A percentile compares a stretch with the other conserved stretches of the same genome.
Evolutionary conservation across 2,797 vertebrate species (phyloP).

Genomic region (Tragopan temminckii): DNA sequence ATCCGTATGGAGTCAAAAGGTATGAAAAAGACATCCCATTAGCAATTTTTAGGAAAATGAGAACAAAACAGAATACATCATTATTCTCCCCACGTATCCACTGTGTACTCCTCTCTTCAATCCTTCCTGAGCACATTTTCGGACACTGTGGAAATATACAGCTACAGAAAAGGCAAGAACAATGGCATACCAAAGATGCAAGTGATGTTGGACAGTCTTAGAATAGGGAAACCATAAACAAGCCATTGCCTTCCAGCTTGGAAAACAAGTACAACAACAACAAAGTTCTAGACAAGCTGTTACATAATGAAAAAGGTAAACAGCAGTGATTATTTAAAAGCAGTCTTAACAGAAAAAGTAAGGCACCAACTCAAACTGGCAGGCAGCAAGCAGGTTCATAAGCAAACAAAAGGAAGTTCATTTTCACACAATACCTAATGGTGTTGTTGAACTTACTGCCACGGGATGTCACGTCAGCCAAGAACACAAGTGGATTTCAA

Average conservation of each 20-base stretch:
- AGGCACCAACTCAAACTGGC: constrained; percentile 58
- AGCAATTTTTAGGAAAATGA: background rate
- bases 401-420: constrained; percentile 70
- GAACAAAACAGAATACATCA: background rate
- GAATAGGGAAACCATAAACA: background rate
- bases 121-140: background rate
- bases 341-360: constrained; percentile 42
- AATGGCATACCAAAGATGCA: fast-evolving
- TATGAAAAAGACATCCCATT: background rate
- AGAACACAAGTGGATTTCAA: constrained; percentile 57
- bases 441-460: constrained; percentile 68
- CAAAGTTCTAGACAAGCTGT: constrained; percentile 9
- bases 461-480: constrained; percentile 67
- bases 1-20: background rate
- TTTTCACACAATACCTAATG: constrained; percentile 66
- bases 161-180: background rate
- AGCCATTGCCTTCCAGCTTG: background rate
- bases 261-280: constrained; percentile 31
- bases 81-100: background rate
- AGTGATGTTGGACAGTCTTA: background rate
- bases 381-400: background rate
- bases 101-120: background rate
- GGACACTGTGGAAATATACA: background rate
- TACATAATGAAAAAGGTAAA: constrained; percentile 45
- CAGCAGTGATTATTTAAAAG: constrained; percentile 51